Base-by-base conservation (phyloP, 1,140 invertebrate species). In the Neodiprion virginianus region DNA sequence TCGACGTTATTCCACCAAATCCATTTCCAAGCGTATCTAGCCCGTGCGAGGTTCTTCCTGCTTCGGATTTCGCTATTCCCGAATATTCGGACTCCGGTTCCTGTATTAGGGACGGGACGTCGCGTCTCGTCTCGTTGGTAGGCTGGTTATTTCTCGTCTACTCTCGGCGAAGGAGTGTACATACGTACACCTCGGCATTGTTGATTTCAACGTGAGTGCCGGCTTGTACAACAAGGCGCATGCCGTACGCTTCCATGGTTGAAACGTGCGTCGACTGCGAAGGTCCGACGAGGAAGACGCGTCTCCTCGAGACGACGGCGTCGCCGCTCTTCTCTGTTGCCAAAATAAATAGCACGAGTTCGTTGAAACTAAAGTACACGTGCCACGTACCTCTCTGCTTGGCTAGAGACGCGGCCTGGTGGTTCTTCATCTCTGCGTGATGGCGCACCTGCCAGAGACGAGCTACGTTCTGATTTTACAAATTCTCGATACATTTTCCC, bases 101-200 rank as follows among this genome's bases (percentile, higher is more conserved):
- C 28, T 40, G 28, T 40, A 40, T 40, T 5, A 40, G 28, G 28
- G 5, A 21, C 17, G 17, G 17, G 17, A 40, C 28, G 28, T 40
- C 53, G 3, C 53, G 28, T 61, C 7, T 72, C 65, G 74, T 76
- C 79, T 80, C 72, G 78, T 80, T 77, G 74, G 74, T 77, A 76
- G 78, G 73, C 76, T 79, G 79, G 75, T 79, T 79, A 79, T 79
- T 78, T 73, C 78, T 40, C 70, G 50, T 75, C 28, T 17, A 61
- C 53, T 61, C 74, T 71, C 72, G 74, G 40, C 28, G 28, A 40
- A 61, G 8, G 8, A 2, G 5, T 40, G 28, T 40, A 40, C 28
- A 5, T 40, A 40, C 28, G 5, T 40, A 40, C 28, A 61, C 53
- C 53, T 61, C 53, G 53, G 53, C 53, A 61, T 61, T 61, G 53